Evolutionary conservation across 1,140 invertebrate species (phyloP).

Genomic region (Heliconius hewitsoni): DNA sequence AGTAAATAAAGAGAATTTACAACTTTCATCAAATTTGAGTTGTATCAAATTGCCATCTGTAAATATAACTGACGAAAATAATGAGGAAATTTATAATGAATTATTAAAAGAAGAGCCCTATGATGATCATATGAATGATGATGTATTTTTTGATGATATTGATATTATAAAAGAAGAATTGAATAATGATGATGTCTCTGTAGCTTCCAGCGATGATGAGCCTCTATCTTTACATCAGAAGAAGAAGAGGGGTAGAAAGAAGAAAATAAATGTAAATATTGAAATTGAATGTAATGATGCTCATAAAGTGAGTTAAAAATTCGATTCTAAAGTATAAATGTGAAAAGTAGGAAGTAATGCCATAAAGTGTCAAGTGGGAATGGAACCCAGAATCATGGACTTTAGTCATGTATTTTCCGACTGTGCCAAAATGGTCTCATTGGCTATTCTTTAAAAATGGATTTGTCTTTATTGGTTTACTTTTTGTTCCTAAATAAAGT

Average conservation of each 20-base stretch:
- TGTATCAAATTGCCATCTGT: slow-evolving; percentile 6
- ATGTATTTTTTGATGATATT: slow-evolving; percentile 37
- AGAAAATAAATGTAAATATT: slow-evolving; percentile 7
- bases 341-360: neutral
- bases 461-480: no score
- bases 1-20: slow-evolving; percentile 36
- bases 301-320: slow-evolving; percentile 11
- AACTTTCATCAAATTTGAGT: slow-evolving; percentile 25
- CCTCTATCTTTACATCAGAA: slow-evolving; percentile 51
- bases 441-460: no score
- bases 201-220: slow-evolving; percentile 49
- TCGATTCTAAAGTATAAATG: neutral
- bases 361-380: no score
- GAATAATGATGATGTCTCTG: slow-evolving; percentile 38
- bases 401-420: no score
- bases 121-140: slow-evolving; percentile 23
- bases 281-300: slow-evolving; percentile 15
- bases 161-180: slow-evolving; percentile 46
- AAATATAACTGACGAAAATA: slow-evolving; percentile 25
- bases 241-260: slow-evolving; percentile 41
- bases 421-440: no score
- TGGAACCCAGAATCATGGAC: no score
- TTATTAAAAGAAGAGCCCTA: slow-evolving; percentile 44
- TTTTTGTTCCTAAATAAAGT: no score
- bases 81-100: slow-evolving; percentile 27